phyloP scores from a whole-genome alignment of 2,888 invertebrate species.

The Cosmorhoe ocellata region DNA sequence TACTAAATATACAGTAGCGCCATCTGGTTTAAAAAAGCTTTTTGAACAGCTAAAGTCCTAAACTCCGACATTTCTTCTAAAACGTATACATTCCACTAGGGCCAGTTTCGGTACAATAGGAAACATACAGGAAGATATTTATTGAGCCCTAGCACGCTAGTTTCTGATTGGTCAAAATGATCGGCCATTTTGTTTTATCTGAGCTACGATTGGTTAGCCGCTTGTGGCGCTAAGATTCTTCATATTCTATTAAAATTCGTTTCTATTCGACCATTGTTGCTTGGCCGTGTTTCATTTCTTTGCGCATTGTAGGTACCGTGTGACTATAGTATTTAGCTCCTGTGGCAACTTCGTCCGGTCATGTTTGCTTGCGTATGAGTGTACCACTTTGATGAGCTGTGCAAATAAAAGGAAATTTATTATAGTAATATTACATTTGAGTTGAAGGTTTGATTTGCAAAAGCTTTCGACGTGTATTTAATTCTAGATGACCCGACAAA shows the following conservation, averaged over 20 bases:
- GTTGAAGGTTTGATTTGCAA: no score
- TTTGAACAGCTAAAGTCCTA: neutral
- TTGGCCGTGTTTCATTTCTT: conserved; percentile 50
- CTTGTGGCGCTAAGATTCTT: neutral
- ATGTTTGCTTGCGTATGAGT: conserved; percentile 73
- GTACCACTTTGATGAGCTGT: conserved; percentile 83
- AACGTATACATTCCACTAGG: conserved; percentile 13
- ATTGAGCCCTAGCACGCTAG: neutral
- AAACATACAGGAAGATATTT: neutral
- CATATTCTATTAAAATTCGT: conserved; percentile 4
- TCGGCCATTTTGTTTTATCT: conserved; percentile 11
- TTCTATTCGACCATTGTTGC: conserved; percentile 14
- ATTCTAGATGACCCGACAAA: no score
- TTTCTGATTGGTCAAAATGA: conserved; percentile 10
- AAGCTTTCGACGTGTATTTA: no score
- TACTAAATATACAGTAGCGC: neutral
- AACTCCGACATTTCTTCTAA: neutral
- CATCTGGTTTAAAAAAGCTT: neutral
- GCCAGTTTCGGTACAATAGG: neutral
- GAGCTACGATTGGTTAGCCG: conserved; percentile 1
- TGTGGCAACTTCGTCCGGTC: conserved; percentile 79
- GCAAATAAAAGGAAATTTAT: conserved; percentile 6
- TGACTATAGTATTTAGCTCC: conserved; percentile 57
- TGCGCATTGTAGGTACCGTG: conserved; percentile 59
- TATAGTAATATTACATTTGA: conserved; percentile 1